phyloP scores from a whole-genome alignment of 2,113 vertebrate species.

The Mormyrus iriodes region DNA sequence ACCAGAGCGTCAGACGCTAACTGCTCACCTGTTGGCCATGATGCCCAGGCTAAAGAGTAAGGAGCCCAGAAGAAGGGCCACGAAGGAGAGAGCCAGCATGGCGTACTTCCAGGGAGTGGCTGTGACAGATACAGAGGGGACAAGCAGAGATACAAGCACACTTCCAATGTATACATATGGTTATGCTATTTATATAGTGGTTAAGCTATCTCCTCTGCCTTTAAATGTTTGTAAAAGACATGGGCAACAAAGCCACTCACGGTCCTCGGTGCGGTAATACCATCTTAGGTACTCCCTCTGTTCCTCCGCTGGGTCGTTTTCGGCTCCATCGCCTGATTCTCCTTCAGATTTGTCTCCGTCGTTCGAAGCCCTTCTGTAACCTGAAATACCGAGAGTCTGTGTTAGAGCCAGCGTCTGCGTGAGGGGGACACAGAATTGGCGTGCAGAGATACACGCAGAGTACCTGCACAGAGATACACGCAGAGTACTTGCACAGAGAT shows the following conservation, averaged over 20 bases:
- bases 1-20: neutral
- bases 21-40: conserved; percentile 71
- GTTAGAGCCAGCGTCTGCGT: neutral
- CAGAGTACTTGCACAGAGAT: neutral
- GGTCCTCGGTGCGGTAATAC: conserved; percentile 78
- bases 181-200: no score
- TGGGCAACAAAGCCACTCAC: conserved; percentile 55
- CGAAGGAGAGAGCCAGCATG: conserved; percentile 12
- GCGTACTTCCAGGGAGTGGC: conserved; percentile 72
- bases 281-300: conserved; percentile 68
- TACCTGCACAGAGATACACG: neutral
- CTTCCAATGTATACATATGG: neutral
- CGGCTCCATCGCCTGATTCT: neutral
- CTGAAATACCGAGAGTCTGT: conserved; percentile 32
- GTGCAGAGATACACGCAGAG: neutral
- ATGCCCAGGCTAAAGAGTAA: conserved; percentile 66
- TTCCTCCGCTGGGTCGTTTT: conserved; percentile 41
- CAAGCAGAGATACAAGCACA: neutral
- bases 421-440: neutral
- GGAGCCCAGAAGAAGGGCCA: conserved; percentile 63
- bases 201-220: no score
- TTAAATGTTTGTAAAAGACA: no score
- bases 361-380: conserved; percentile 45
- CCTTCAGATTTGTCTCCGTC: conserved; percentile 29
- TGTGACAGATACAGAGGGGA: conserved; percentile 35